phyloP scores from a whole-genome alignment of 2,888 invertebrate genomes.

The Sclerodermus sp. region DNA sequence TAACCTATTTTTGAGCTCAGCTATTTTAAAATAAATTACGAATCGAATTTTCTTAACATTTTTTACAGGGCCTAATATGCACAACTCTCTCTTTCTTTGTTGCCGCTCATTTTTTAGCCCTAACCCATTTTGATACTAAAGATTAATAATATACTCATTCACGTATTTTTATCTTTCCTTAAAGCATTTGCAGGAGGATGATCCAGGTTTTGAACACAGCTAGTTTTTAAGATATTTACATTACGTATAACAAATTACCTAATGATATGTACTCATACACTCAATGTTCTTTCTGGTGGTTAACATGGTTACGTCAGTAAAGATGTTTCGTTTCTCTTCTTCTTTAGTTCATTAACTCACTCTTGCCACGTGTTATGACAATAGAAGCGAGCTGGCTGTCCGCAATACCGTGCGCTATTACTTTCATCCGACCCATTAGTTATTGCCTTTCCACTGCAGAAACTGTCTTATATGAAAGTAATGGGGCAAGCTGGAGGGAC shows the following conservation, averaged over 20 bases:
- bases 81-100: constrained; percentile 37
- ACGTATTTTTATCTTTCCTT: constrained; percentile 55
- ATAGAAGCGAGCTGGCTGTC: constrained; percentile 31
- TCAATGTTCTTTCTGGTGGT: constrained; percentile 51
- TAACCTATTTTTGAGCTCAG: constrained; percentile 54
- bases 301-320: constrained; percentile 49
- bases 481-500: constrained; percentile 20
- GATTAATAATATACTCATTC: constrained; percentile 46
- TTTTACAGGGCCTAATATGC: constrained; percentile 41
- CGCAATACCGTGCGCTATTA: constrained; percentile 15
- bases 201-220: constrained; percentile 57
- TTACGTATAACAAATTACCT: constrained; percentile 38
- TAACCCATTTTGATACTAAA: constrained; percentile 39
- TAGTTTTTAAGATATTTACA: constrained; percentile 53
- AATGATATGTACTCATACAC: constrained; percentile 48
- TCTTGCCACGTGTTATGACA: constrained; percentile 47
- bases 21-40: constrained; percentile 21
- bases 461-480: constrained; percentile 15
- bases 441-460: not conserved
- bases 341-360: constrained; percentile 44
- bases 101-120: constrained; percentile 31
- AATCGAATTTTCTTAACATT: constrained; percentile 28
- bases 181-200: constrained; percentile 59
- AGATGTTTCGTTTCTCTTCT: constrained; percentile 41
- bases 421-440: constrained; percentile 10